Evolutionary conservation across 2,888 invertebrate genomes (phyloP).

Genomic region (Macrophya alboannulata): DNA sequence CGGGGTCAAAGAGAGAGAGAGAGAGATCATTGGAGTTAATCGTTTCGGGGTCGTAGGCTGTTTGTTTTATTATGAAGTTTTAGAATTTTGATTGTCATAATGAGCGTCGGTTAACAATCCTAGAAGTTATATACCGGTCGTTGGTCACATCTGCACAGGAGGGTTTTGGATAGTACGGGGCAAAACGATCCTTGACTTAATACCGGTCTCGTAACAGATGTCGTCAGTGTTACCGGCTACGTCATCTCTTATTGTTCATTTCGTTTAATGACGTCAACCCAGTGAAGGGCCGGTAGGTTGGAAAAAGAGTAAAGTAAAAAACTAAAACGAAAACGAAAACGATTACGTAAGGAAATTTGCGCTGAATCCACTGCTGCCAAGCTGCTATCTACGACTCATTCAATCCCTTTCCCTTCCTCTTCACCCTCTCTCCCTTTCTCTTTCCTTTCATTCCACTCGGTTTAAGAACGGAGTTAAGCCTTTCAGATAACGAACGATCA

Average conservation of each 20-base stretch:
- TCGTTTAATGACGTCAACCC: conserved; percentile 34
- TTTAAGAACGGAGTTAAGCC: conserved; percentile 40
- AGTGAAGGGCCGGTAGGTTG: background rate
- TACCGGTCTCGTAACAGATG: conserved; percentile 35
- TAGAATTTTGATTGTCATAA: background rate
- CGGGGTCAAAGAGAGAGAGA: background rate
- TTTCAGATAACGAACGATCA: conserved; percentile 23
- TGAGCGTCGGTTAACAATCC: conserved; percentile 17
- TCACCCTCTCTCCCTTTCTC: background rate
- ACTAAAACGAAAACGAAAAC: background rate
- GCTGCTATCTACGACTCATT: conserved; percentile 33
- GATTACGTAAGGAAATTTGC: conserved; percentile 27
- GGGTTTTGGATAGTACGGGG: background rate
- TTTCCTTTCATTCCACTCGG: conserved; percentile 44
- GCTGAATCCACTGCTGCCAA: conserved; percentile 22
- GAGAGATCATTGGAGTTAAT: background rate
- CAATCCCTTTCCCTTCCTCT: conserved; percentile 2
- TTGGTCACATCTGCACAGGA: conserved; percentile 6
- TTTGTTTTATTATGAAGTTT: conserved; percentile 21
- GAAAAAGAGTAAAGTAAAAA: background rate
- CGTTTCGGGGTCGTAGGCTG: background rate
- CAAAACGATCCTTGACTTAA: conserved; percentile 46
- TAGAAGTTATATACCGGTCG: conserved; percentile 34
- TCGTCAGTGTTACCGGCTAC: background rate
- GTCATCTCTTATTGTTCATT: conserved; percentile 51